These are phyloP conservation scores for Emydura subglobosa DNA, from an alignment of 2,113 vertebrate species.

Conservation along the genomic window DNA sequence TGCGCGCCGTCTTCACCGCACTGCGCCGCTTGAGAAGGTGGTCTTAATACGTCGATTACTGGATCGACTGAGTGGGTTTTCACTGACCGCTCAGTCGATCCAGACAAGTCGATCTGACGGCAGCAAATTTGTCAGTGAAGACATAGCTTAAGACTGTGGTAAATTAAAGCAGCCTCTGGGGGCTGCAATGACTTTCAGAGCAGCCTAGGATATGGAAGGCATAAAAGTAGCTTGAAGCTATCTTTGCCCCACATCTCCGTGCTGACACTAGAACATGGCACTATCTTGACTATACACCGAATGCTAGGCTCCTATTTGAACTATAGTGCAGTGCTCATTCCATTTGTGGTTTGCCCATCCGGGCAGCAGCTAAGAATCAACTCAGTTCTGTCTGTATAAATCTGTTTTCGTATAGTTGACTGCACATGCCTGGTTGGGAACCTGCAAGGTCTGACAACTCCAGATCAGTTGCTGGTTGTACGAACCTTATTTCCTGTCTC, in stretches of 20 bases:
- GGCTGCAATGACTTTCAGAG: neutral
- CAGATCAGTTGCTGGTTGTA: neutral
- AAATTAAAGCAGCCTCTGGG: neutral
- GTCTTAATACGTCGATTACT: no score
- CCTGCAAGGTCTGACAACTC: neutral
- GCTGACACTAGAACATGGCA: neutral
- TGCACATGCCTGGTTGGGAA: neutral
- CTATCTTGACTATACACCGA: neutral
- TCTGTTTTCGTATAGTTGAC: neutral
- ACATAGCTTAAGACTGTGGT: neutral
- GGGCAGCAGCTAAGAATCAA: neutral
- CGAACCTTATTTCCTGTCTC: neutral
- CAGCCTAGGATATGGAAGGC: neutral
- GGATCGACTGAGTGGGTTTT: no score
- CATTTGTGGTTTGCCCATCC: neutral
- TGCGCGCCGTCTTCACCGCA: no score
- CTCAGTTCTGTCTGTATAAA: neutral
- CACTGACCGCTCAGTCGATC: no score
- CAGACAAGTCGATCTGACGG: no score
- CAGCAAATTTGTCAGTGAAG: no score
- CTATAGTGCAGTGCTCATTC: neutral
- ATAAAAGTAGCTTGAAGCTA: neutral
- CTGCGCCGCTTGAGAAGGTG: no score
- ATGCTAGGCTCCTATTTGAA: neutral
- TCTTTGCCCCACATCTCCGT: neutral